phyloP scores from a whole-genome alignment of 2,113 vertebrate species.

The Rhea americana region DNA sequence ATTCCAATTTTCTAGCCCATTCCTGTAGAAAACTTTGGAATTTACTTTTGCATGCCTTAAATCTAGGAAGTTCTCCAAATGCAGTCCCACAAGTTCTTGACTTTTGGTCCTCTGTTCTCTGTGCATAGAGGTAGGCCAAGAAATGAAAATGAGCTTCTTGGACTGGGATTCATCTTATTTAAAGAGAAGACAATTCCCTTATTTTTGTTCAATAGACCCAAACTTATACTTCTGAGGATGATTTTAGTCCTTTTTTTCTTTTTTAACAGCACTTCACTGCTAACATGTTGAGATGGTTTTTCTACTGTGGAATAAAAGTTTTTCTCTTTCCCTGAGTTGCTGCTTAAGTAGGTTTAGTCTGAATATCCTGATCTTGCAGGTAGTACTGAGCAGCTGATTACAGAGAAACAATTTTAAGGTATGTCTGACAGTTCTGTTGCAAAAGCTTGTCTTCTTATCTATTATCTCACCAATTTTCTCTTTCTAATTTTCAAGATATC shows the following conservation, averaged over 20 bases:
- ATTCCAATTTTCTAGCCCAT: not conserved
- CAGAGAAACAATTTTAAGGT: not conserved
- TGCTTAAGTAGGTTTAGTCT: not conserved
- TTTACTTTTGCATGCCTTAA: not conserved
- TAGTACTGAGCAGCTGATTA: not conserved
- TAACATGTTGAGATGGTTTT: not conserved
- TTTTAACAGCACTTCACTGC: not conserved
- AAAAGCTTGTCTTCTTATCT: not conserved
- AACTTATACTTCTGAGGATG: not conserved
- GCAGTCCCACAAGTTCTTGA: not conserved
- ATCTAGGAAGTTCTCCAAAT: not conserved
- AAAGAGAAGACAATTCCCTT: not conserved
- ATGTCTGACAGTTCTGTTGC: not conserved
- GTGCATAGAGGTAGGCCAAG: not conserved
- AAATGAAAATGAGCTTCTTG: not conserved
- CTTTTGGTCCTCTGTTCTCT: not conserved
- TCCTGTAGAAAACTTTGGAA: not conserved
- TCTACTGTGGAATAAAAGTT: not conserved
- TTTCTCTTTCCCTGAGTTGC: not conserved
- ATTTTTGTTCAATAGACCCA: slow-evolving; percentile 3
- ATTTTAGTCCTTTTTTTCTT: slow-evolving; percentile 11
- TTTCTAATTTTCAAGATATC: not conserved
- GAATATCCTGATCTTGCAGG: not conserved
- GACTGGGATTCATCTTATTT: not conserved
- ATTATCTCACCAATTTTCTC: not conserved